These are phyloP conservation scores for Nomada flava DNA, from an alignment of 2,888 invertebrate genomes.

Conservation along the genomic window DNA sequence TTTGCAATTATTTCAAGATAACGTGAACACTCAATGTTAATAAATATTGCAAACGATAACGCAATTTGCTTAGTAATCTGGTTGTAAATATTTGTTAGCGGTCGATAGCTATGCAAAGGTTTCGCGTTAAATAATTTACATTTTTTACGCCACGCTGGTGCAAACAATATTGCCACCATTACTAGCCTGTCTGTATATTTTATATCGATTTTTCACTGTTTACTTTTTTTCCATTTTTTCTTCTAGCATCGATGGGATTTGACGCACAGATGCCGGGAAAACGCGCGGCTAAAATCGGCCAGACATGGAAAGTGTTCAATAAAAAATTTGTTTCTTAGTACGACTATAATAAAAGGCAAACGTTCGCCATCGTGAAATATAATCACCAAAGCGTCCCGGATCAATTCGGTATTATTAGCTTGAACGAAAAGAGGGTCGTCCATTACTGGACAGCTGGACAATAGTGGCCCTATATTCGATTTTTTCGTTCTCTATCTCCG, in stretches of 20 bases:
- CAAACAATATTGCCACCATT: background rate
- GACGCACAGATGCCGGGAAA: constrained; percentile 63
- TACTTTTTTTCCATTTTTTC: background rate
- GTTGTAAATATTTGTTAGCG: background rate
- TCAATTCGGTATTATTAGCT: constrained; percentile 80
- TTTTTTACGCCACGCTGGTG: background rate
- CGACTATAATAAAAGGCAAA: constrained; percentile 76
- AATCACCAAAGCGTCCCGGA: constrained; percentile 79
- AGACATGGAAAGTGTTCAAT: constrained; percentile 55
- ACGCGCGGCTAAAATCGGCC: constrained; percentile 44
- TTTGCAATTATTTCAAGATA: background rate
- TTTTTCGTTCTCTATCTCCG: constrained; percentile 54
- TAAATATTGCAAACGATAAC: constrained; percentile 17
- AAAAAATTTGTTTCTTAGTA: constrained; percentile 63
- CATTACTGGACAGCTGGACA: constrained; percentile 80
- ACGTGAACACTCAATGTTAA: background rate
- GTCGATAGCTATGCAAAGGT: background rate
- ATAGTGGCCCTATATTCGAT: constrained; percentile 66
- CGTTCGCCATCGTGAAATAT: constrained; percentile 78
- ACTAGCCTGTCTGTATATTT: background rate
- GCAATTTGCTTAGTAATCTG: background rate
- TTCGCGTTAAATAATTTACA: background rate
- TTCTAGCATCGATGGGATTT: constrained; percentile 13
- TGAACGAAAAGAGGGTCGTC: constrained; percentile 74
- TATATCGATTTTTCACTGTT: background rate